Evolutionary conservation across 35 echinoderm and acorn worm genomes (phyloP).

Genomic region (Hemicentrotus pulcherrimus): DNA sequence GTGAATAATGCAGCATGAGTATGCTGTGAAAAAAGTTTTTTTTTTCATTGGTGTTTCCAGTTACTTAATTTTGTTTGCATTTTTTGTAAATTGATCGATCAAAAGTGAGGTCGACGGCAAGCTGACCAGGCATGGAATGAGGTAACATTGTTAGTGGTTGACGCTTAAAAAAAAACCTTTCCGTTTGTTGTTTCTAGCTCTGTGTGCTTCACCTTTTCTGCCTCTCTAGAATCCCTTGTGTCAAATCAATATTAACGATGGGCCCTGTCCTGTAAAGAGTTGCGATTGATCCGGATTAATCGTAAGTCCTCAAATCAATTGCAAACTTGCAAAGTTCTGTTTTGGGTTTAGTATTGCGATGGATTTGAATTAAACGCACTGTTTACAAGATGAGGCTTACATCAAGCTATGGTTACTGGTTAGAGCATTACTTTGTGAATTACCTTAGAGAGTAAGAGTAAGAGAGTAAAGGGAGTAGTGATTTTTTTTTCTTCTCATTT

Average conservation of each 20-base stretch:
- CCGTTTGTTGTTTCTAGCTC: not conserved
- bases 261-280: no score
- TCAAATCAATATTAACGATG: not conserved
- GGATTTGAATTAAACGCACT: no score
- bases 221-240: not conserved
- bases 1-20: not conserved
- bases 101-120: conserved; percentile 34
- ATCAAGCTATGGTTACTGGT: no score
- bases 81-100: not conserved
- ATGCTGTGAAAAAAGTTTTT: not conserved
- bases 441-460: no score
- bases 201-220: not conserved
- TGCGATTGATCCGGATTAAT: no score
- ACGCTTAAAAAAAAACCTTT: not conserved
- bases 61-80: not conserved
- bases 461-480: no score
- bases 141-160: conserved; percentile 4
- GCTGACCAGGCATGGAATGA: not conserved
- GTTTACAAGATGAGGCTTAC: no score
- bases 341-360: no score
- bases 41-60: not conserved
- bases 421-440: no score
- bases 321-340: no score
- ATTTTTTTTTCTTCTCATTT: no score
- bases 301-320: no score